Evolutionary conservation across 2,113 vertebrate genomes (phyloP), one percentile per base, ranked within the genome.

Genomic region (Pelvicachromis taeniatus): DNA sequence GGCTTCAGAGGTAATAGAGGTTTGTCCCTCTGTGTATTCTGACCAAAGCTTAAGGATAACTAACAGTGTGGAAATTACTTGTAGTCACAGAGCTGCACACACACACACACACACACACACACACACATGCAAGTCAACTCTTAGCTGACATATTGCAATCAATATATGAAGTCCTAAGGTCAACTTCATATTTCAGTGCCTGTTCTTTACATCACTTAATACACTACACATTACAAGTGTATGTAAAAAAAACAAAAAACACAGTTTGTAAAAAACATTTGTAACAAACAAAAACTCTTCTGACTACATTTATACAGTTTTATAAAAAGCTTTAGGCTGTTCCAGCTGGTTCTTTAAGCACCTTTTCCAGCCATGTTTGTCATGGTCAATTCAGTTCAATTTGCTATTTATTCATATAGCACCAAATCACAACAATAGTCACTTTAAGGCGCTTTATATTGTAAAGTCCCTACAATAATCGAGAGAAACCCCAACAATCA

Each of bases 1-100:
- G 82, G 78, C 85, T 90, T 82, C 80, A 68, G 77, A 85, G 87
- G 87, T 90, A 88, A 88, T 84, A 65, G 50, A 90, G 78, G 80
- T 82, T 85, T 87, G 80, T 89, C 84, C 83, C 89, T 61, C 35
- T 33, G 86, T 80, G 90, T n/a, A 58, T 86, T 88, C 68, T 68
- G 61, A 12, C 77, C 42, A 14, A 79, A 26, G 42, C 80, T 84
- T 56, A 70, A 5, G 14, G 38, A 65, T 82, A 70, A 85, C 45
- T 65, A 89, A 86, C 42, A 7, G 13, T 50, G 55, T 12, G 79
- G 4, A 53, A 81, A 56, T 55, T 4, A 78, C 59, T 75, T 55
- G 45, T 29, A 29, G 16, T 77, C 38, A 73, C 4, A 54, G 68
- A 79, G 42, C 9, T 42, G 7, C 16, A 29, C 1, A 3, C 55